Conservation (phyloP, 2,113 vertebrate genomes). For the Stigmatopora argus region DNA sequence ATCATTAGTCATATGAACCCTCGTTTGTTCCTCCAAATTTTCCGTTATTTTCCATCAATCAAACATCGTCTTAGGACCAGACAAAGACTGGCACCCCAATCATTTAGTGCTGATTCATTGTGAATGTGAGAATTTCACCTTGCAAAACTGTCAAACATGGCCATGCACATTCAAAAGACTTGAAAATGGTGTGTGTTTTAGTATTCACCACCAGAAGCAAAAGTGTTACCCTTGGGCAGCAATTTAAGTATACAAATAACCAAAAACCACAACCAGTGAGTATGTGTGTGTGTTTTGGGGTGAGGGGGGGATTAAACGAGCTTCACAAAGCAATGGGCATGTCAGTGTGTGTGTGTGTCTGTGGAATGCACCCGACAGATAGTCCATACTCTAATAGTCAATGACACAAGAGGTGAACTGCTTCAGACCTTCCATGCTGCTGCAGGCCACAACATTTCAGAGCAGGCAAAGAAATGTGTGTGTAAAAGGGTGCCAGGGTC, state of each 20-base stretch:
- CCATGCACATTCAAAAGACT: neutral
- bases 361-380: slow-evolving; percentile 40
- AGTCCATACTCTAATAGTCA: slow-evolving; percentile 51
- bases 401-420: slow-evolving; percentile 59
- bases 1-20: slow-evolving; percentile 32
- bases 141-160: neutral
- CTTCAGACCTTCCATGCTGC: slow-evolving; percentile 44
- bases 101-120: slow-evolving; percentile 24
- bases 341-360: slow-evolving; percentile 1
- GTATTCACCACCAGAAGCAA: slow-evolving; percentile 38
- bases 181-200: neutral
- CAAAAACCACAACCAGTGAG: neutral
- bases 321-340: neutral
- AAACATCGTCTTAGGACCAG: slow-evolving; percentile 51
- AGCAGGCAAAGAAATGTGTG: slow-evolving; percentile 14
- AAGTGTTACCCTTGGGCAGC: slow-evolving; percentile 24
- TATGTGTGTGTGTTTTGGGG: neutral
- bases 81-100: slow-evolving; percentile 50
- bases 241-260: slow-evolving; percentile 17
- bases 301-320: neutral
- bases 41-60: slow-evolving; percentile 48
- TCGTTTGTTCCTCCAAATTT: slow-evolving; percentile 28
- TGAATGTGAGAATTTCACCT: neutral
- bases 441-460: slow-evolving; percentile 51
- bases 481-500: slow-evolving; percentile 4